These are phyloP conservation scores for Acanthurus tractus DNA, from an alignment of 2,797 vertebrate genomes.

Conservation along the genomic window DNA sequence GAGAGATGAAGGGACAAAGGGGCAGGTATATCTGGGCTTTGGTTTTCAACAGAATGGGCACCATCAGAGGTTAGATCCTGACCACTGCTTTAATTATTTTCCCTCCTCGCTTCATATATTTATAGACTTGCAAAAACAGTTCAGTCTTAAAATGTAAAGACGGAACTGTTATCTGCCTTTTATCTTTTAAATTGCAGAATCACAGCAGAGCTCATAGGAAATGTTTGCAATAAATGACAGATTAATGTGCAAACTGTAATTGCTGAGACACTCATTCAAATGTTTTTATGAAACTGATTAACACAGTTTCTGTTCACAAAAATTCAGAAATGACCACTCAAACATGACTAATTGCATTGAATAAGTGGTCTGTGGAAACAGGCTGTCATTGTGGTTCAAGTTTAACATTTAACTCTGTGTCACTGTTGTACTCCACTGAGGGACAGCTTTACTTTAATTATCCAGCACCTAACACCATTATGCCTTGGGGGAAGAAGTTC, in stretches of 20 bases:
- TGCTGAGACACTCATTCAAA: slow-evolving; percentile 47
- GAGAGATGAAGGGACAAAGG: no score
- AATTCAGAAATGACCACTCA: background rate
- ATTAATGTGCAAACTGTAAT: slow-evolving; percentile 31
- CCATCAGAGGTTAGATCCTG: no score
- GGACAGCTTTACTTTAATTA: background rate
- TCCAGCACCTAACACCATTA: no score
- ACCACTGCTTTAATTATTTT: no score
- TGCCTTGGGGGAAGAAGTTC: slow-evolving; percentile 11
- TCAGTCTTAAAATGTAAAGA: background rate
- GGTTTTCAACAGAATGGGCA: no score
- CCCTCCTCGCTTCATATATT: no score
- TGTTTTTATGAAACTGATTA: slow-evolving; percentile 68
- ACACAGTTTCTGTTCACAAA: slow-evolving; percentile 26
- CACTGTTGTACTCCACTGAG: slow-evolving; percentile 19
- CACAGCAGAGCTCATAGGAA: background rate
- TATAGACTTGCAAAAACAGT: no score
- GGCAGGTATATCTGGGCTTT: no score
- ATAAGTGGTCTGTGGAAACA: slow-evolving; percentile 23
- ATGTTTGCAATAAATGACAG: slow-evolving; percentile 10
- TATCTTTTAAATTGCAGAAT: background rate
- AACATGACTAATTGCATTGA: slow-evolving; percentile 61
- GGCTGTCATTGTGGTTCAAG: slow-evolving; percentile 18
- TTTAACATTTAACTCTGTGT: slow-evolving; percentile 51
- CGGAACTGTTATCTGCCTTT: background rate